These are phyloP conservation scores for Protobothrops mucrosquamatus DNA, from an alignment of 2,113 vertebrate genomes.

Conservation along the genomic window DNA sequence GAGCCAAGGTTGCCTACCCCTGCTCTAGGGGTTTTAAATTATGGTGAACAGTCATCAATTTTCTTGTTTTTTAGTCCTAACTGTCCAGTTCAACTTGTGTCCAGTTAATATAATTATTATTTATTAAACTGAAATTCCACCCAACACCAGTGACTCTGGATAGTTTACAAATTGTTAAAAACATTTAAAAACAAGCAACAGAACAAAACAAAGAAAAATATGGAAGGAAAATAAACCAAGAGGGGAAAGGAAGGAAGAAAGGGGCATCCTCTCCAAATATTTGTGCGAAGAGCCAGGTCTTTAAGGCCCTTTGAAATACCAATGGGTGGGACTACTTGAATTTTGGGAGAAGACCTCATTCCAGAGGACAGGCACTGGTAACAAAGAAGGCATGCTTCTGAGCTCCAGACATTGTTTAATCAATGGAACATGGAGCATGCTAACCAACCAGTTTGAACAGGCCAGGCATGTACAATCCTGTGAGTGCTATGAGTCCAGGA, in stretches of 20 bases:
- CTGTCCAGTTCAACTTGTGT: neutral
- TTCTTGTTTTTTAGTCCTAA: neutral
- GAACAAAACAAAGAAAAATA: neutral
- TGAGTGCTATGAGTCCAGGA: neutral
- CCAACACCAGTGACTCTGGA: neutral
- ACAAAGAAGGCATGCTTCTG: neutral
- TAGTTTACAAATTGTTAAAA: neutral
- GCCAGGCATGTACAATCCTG: neutral
- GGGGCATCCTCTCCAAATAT: neutral
- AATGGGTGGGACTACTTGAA: neutral
- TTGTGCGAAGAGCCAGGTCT: neutral
- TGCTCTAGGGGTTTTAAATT: neutral
- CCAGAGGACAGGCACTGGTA: neutral
- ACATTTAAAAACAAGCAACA: neutral
- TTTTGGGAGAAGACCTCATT: neutral
- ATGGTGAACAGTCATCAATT: neutral
- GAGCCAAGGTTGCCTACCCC: too few relatives aligned
- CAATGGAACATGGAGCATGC: neutral
- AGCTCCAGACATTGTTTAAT: neutral
- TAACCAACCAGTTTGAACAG: neutral
- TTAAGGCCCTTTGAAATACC: neutral
- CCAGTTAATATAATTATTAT: neutral
- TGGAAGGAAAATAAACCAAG: neutral
- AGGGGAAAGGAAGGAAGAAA: neutral
- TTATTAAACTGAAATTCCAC: neutral